Evolutionary conservation across 2,113 vertebrate species (phyloP).

Genomic region (Scortum barcoo): DNA sequence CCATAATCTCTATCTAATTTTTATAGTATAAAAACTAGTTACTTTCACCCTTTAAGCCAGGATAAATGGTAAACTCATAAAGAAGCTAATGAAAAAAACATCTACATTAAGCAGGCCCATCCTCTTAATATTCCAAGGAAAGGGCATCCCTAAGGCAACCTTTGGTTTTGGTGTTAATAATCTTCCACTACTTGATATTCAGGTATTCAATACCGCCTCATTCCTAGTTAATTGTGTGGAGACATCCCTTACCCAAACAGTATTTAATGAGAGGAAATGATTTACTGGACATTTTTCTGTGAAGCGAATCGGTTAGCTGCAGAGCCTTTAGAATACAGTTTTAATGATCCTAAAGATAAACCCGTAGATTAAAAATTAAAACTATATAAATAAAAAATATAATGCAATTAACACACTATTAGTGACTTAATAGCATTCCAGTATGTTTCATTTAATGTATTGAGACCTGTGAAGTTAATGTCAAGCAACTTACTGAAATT

Average conservation of each 20-base stretch:
- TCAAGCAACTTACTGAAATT: not conserved
- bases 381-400: not conserved
- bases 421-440: not conserved
- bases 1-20: too few species aligned
- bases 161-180: constrained; percentile 34
- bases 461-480: not conserved
- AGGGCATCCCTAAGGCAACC: constrained; percentile 6
- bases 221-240: constrained; percentile 53
- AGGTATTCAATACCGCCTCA: constrained; percentile 15
- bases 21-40: not conserved
- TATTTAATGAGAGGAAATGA: constrained; percentile 36
- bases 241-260: constrained; percentile 46
- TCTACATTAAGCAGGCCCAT: not conserved
- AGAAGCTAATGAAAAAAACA: not conserved
- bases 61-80: constrained; percentile 15
- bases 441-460: not conserved
- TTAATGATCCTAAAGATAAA: constrained; percentile 17
- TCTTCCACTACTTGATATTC: constrained; percentile 33
- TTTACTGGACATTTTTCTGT: constrained; percentile 18
- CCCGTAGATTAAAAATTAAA: not conserved
- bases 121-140: constrained; percentile 19
- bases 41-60: not conserved
- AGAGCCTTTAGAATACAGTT: not conserved
- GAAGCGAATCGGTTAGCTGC: not conserved
- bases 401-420: not conserved